Evolutionary conservation across 1,140 invertebrate genomes (phyloP).

Genomic region (Cotesia typhae): DNA sequence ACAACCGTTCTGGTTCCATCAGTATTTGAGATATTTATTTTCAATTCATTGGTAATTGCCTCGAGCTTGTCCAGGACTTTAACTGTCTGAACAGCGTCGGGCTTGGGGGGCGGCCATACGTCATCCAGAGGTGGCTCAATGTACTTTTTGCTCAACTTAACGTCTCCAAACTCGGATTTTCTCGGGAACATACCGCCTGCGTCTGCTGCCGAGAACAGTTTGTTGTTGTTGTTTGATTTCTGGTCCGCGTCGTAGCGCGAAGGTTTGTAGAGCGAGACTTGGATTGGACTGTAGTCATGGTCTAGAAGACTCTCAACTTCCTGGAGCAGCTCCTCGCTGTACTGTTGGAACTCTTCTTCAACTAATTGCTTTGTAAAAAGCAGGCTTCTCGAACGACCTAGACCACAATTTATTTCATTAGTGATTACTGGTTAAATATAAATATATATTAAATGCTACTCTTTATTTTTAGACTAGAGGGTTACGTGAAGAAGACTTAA

Average conservation of each 20-base stretch:
- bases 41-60: conserved; percentile 54
- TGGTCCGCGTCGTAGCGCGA: conserved; percentile 49
- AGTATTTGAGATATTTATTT: conserved; percentile 58
- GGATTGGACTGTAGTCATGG: conserved; percentile 63
- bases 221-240: conserved; percentile 28
- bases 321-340: conserved; percentile 57
- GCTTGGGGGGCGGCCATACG: conserved; percentile 61
- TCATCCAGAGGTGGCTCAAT: conserved; percentile 63
- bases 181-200: conserved; percentile 44
- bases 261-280: conserved; percentile 55
- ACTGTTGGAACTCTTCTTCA: conserved; percentile 61
- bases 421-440: no score
- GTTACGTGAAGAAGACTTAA: no score
- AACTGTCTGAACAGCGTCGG: conserved; percentile 37
- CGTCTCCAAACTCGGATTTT: conserved; percentile 32
- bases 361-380: conserved; percentile 60
- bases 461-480: no score
- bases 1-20: conserved; percentile 58
- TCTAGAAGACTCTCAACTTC: conserved; percentile 58
- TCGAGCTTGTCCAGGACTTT: conserved; percentile 52
- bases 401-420: background rate
- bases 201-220: conserved; percentile 42
- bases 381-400: conserved; percentile 63
- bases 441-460: no score
- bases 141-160: conserved; percentile 48